Base-by-base conservation (phyloP, 2,113 vertebrate genomes). In the Oryzias curvinotus region DNA sequence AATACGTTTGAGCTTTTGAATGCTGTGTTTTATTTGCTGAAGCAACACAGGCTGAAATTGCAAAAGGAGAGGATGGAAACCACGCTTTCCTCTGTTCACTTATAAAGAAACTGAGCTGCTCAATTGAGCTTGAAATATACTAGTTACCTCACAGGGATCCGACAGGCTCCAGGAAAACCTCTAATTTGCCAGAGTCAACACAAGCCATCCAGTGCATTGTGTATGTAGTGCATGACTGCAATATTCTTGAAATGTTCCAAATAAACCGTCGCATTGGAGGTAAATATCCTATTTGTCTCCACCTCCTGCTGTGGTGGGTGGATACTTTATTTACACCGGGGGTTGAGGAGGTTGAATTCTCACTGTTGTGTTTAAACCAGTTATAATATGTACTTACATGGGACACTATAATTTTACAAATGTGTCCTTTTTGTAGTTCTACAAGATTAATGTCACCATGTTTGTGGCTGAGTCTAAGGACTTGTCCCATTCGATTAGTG, bases 81-180 rank as follows among this genome's bases (percentile, higher is more conserved):
- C 28, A 65, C 78, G 53, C 71, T 50, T 41, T 28, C 0, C 2
- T 7, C 57, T 65, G 73, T 66, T 76, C 43, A 21, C 52, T 26
- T 69, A 68, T 83, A 78, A 75, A 75, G 69, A 65, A 55, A 73
- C 65, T 2, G 7, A 49, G 62, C 46, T 73, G 71, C 67, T 83
- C 61, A 81, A 52, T 73, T 46, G 57, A 81, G 75, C 77, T 72
- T 65, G 50, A 74, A 74, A 30, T 16, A 16, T 68, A 56, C 66
- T 76, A 13, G 73, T 77, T 66, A 36, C 50, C 45, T 68, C 36
- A 52, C 19, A 36, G 7, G 17, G 17, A 55, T 62, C 48, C 48
- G 55, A 64, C 53, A 61, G 71, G 44, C 55, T 46, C 10, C 52
- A 51, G 56, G 51, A 61, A 65, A 68, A 70, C 23, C 30, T 57